Conservation (phyloP, 37 sponge, comb jelly and placozoan genomes). For the Petrosia ficiformis region DNA sequence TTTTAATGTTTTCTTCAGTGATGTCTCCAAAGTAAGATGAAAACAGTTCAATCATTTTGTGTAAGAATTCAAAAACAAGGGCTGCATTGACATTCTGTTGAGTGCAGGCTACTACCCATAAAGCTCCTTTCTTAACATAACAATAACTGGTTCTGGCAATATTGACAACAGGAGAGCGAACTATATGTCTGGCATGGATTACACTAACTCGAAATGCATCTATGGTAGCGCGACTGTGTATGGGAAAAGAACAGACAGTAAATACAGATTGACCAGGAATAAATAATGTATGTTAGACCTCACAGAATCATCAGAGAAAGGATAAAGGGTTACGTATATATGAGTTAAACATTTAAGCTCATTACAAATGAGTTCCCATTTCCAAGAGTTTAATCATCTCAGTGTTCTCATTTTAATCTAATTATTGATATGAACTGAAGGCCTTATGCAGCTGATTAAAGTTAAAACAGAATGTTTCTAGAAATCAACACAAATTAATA, state of each 20-base stretch:
- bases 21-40: slow-evolving; percentile 83
- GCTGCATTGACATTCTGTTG: slow-evolving; percentile 92
- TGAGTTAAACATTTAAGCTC: too few relatives aligned
- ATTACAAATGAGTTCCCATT: too few relatives aligned
- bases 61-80: slow-evolving; percentile 92
- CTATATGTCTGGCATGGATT: slow-evolving; percentile 89
- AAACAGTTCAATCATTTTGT: slow-evolving; percentile 72
- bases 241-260: slow-evolving; percentile 5
- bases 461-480: too few relatives aligned
- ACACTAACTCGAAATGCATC: slow-evolving; percentile 95
- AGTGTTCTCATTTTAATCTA: too few relatives aligned
- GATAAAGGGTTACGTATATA: slow-evolving; percentile 2
- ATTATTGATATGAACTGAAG: too few relatives aligned
- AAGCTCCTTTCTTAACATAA: slow-evolving; percentile 62
- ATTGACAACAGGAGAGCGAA: slow-evolving; percentile 88
- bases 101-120: slow-evolving; percentile 92
- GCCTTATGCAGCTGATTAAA: too few relatives aligned
- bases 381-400: too few relatives aligned
- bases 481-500: too few relatives aligned
- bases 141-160: slow-evolving; percentile 96
- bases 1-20: slow-evolving; percentile 91
- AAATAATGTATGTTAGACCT: neutral
- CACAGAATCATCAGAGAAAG: neutral
- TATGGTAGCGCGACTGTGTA: slow-evolving; percentile 67
- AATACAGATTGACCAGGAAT: neutral